Conservation (phyloP, 2,113 vertebrate genomes). For the Neoarius graeffei region DNA sequence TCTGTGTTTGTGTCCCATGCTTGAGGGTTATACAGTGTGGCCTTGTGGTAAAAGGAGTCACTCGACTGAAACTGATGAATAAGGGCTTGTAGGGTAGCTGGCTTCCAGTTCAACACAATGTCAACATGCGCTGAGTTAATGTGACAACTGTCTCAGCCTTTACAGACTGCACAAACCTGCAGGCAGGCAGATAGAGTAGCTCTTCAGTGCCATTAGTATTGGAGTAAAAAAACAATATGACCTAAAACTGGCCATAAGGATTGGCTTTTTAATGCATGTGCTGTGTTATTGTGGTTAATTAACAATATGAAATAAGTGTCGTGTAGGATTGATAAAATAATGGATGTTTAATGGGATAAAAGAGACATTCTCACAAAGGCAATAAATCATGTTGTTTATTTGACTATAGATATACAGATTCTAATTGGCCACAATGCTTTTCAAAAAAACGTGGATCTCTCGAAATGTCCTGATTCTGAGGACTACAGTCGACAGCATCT, state of each 20-base stretch:
- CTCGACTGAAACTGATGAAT: constrained; percentile 29
- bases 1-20: neutral
- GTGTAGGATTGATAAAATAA: neutral
- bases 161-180: constrained; percentile 13
- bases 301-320: neutral
- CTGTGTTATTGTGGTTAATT: neutral
- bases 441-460: constrained; percentile 31
- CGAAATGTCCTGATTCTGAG: constrained; percentile 13
- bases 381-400: constrained; percentile 50
- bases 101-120: constrained; percentile 12
- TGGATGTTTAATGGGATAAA: constrained; percentile 10
- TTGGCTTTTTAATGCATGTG: neutral
- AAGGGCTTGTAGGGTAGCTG: constrained; percentile 32
- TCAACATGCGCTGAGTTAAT: constrained; percentile 30
- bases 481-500: constrained; percentile 38
- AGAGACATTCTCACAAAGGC: constrained; percentile 21
- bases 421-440: constrained; percentile 51
- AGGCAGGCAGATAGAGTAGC: constrained; percentile 10
- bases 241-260: neutral
- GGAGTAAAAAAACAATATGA: too few species aligned
- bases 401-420: constrained; percentile 52
- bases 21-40: neutral
- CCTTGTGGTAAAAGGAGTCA: neutral
- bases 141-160: constrained; percentile 47
- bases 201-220: neutral